phyloP scores from a whole-genome alignment of 1,140 invertebrate genomes.

The Ylistrum balloti region DNA sequence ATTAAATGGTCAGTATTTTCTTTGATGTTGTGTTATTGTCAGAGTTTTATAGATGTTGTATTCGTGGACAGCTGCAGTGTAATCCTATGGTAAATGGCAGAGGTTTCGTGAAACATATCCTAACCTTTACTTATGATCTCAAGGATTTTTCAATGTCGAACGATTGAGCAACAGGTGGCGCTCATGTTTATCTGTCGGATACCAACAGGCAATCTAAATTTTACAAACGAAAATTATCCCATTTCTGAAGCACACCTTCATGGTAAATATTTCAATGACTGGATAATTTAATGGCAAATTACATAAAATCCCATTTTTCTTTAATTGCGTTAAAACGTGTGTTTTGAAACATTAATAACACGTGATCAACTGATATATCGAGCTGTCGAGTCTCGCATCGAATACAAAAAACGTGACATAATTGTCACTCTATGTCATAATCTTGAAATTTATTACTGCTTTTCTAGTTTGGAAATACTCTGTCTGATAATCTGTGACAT shows the following conservation, averaged over 20 bases:
- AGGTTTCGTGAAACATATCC: neutral
- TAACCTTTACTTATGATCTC: neutral
- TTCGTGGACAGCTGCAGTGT: neutral
- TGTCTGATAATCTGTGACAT: no score
- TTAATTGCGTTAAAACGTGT: neutral
- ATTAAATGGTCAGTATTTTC: neutral
- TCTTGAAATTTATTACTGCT: no score
- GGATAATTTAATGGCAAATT: neutral
- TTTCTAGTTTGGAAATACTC: no score
- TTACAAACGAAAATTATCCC: neutral
- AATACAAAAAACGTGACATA: no score
- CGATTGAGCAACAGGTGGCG: neutral
- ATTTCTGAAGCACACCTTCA: neutral
- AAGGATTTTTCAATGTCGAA: neutral
- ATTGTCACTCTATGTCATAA: neutral
- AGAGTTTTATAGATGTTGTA: neutral
- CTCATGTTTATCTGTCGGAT: neutral
- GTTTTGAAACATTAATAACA: neutral
- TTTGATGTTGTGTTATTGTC: neutral
- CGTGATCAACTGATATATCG: neutral
- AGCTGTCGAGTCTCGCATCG: no score
- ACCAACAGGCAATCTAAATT: neutral
- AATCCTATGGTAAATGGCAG: neutral
- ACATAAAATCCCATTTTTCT: neutral
- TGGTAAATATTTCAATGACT: neutral